Base-by-base conservation (phyloP, 23 tunicate genomes). In the Clavelina lepadiformis region DNA sequence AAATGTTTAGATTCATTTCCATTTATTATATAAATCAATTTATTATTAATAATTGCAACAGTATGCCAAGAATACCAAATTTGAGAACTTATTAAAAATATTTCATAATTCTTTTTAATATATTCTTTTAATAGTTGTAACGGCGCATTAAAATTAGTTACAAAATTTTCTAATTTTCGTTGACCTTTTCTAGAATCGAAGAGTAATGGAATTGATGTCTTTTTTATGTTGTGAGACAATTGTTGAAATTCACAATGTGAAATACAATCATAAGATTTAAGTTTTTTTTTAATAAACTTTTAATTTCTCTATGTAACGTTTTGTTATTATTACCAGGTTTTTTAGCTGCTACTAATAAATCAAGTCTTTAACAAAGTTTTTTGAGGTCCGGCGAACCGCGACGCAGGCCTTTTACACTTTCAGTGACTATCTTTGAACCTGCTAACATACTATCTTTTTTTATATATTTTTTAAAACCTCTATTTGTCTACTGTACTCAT, bases 1-100 rank as follows among this genome's bases (percentile, higher is more conserved):
- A 53, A 13, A 53, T 18, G 21, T 20, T 53, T 53, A 20, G 59
- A 53, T 11, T 6, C 15, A 53, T 53, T n/a, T 13, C 23, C 21
- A 20, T 7, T 6, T 13, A 25, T 13, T 53, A 20, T 18, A 53
- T 53, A 53, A 53, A 6, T 13, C 19, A 53, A 53, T 6, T 11
- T n/a, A 53, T 53, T 53, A 53, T 53, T 53, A 11, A 11, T 7
- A 6, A 22, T 53, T 13, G 59, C 21, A n/a, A 53, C 21, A n/a
- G 19, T 53, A n/a, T 53, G 22, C 59, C 59, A 53, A 53, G 59
- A 53, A n/a, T 53, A 53, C 59, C 59, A 53, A 13, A 53, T 53
- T n/a, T 53, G 59, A 11, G 59, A 13, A 20, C 59, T 53, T 22
- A 53, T 53, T 53, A 53, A 53, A 13, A 20, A 6, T 6, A 53